Conservation (phyloP, 2,888 invertebrate species). For the Metalampra italica region DNA sequence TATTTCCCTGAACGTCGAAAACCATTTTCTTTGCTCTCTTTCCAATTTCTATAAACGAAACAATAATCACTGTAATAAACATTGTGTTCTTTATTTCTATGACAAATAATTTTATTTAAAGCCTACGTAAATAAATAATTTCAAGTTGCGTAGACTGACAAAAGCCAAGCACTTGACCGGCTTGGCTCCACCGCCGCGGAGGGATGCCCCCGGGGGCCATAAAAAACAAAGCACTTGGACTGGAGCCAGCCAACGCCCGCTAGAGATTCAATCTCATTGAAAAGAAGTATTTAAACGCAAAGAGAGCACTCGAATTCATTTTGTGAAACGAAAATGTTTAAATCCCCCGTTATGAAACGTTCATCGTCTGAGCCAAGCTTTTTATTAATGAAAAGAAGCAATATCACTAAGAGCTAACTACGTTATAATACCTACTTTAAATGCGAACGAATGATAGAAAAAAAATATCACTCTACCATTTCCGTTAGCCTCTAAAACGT, state of each 20-base stretch:
- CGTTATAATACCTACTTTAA: neutral
- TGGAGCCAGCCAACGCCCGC: constrained; percentile 54
- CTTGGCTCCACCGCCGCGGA: constrained; percentile 45
- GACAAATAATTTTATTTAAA: too few species aligned
- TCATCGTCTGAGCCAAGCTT: constrained; percentile 9
- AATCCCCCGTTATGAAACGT: constrained; percentile 21
- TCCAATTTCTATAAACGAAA: too few species aligned
- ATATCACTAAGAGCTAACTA: constrained; percentile 12
- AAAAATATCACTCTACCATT: too few species aligned
- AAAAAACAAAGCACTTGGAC: constrained; percentile 73
- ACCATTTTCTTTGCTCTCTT: too few species aligned
- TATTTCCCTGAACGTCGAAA: too few species aligned
- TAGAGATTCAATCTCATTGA: constrained; percentile 59
- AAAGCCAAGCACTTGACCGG: constrained; percentile 50
- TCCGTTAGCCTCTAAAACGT: too few species aligned
- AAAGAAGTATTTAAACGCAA: constrained; percentile 61
- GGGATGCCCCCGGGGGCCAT: constrained; percentile 46
- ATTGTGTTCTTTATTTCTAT: too few species aligned
- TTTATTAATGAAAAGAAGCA: constrained; percentile 13
- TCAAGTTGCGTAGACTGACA: constrained; percentile 10
- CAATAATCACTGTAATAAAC: too few species aligned
- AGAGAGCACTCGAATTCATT: constrained; percentile 59
- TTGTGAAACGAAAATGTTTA: constrained; percentile 36
- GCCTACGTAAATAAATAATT: too few species aligned
- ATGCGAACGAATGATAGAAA: too few species aligned